phyloP scores from a whole-genome alignment of 2,113 vertebrate genomes.

The Platichthys flesus region DNA sequence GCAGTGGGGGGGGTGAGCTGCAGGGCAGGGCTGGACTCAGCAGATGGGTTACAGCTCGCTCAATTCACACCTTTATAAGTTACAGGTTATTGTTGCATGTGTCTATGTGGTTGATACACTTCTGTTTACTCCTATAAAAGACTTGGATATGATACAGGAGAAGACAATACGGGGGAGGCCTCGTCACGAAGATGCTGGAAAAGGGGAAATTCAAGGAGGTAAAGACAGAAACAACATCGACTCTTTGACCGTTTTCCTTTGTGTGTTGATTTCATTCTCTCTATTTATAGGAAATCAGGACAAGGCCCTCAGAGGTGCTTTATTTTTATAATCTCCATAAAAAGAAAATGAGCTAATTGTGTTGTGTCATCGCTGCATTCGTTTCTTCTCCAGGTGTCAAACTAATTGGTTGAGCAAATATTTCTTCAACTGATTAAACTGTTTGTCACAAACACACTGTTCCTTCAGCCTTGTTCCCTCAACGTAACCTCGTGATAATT shows the following conservation, averaged over 20 bases:
- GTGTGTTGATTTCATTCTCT: too few relatives aligned
- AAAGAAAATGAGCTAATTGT: neutral
- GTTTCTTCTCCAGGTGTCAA: neutral
- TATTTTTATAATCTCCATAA: neutral
- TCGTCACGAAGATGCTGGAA: neutral
- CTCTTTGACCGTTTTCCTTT: too few relatives aligned
- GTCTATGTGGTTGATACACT: neutral
- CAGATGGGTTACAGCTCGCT: conserved; percentile 27
- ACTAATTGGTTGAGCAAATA: neutral
- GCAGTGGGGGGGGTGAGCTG: neutral
- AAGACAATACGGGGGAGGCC: neutral
- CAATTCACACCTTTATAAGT: conserved; percentile 10
- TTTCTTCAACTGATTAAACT: neutral
- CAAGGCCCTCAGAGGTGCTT: too few relatives aligned
- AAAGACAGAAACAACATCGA: too few relatives aligned
- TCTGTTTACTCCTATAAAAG: neutral
- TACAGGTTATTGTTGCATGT: neutral
- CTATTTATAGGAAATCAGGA: too few relatives aligned
- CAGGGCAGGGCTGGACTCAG: conserved; percentile 36
- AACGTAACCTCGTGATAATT: too few relatives aligned
- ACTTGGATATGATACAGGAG: neutral
- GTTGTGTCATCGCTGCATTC: neutral
- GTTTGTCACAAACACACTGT: neutral
- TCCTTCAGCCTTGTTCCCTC: neutral
- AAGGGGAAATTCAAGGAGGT: neutral